phyloP scores from a whole-genome alignment of 2,113 vertebrate genomes.

The Pristiophorus japonicus region DNA sequence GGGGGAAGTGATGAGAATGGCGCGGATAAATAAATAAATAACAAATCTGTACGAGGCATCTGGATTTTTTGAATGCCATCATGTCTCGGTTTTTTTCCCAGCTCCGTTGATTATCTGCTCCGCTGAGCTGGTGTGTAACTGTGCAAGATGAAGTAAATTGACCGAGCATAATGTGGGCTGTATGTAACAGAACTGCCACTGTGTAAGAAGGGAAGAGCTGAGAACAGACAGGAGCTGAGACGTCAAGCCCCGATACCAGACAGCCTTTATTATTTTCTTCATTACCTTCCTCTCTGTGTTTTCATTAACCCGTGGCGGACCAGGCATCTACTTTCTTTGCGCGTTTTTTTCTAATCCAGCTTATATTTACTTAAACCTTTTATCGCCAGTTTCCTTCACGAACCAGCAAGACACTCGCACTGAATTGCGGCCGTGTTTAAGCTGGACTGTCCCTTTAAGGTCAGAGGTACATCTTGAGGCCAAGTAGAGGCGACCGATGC shows the following conservation, averaged over 20 bases:
- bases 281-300: not conserved
- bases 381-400: too few relatives aligned
- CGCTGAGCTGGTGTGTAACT: not conserved
- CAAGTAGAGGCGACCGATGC: not conserved
- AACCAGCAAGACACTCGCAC: not conserved
- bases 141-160: slow-evolving; percentile 24
- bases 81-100: not conserved
- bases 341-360: too few relatives aligned
- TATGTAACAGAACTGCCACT: slow-evolving; percentile 22
- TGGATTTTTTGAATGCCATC: not conserved
- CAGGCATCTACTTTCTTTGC: not conserved
- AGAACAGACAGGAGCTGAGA: not conserved
- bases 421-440: not conserved
- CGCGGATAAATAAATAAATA: not conserved
- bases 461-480: not conserved
- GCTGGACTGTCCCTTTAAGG: not conserved
- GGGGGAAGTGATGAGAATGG: slow-evolving; percentile 17
- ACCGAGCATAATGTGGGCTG: slow-evolving; percentile 8
- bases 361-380: too few relatives aligned
- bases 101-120: slow-evolving; percentile 15
- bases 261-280: slow-evolving; percentile 6
- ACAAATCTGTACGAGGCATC: not conserved
- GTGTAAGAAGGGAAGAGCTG: slow-evolving; percentile 8
- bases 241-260: not conserved
- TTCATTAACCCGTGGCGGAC: not conserved